Base-by-base conservation (phyloP, 2,888 invertebrate species). In the Cerastis leucographa region DNA sequence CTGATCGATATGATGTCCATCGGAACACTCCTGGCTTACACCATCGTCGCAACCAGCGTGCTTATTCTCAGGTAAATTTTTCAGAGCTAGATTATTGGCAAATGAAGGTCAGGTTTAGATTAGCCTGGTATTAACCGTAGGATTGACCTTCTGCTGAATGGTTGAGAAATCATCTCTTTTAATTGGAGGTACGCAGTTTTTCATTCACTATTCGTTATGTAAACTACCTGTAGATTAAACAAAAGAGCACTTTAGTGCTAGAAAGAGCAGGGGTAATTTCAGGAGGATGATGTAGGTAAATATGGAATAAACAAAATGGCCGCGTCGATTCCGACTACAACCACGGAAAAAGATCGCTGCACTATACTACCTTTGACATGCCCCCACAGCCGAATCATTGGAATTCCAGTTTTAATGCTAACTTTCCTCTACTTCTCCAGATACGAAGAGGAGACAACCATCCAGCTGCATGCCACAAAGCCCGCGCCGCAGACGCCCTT, bases 1-100 rank as follows among this genome's bases (percentile, higher is more conserved):
- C 96, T 99, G 76, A 99, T 99, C 81, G 99, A 99, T 90, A 99
- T 99, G 98, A 99, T 99, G 99, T 99, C 99, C 14, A 99, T 99
- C 88, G 99, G 99, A 19, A 99, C 99, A 0, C 96, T 99, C 2
- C 96, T 99, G 72, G 99, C 99, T 0, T 99, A 99, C 93, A 98
- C 99, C 4, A 99, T 99, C 85, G 99, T 99, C 1, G 98, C 99
- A 1, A 97, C 99, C 76, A 98, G 99, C 89, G 99, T 99, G 3
- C 97, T 99, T 14, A 97, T 99, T 72, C 97, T 99, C 51, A 98
- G 99, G 97, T 99, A 97, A 59, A 42, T 49, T 17, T 25, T 17
- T 19, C 29, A 19, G 1, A 35, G 4, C 19, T 11, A 35, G 5
- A 19, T 35, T 17, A 29, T 35, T 19, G 8, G 59, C 9, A 42